Base-by-base conservation (phyloP, 1,140 invertebrate genomes). In the Pachypsylla venusta region DNA sequence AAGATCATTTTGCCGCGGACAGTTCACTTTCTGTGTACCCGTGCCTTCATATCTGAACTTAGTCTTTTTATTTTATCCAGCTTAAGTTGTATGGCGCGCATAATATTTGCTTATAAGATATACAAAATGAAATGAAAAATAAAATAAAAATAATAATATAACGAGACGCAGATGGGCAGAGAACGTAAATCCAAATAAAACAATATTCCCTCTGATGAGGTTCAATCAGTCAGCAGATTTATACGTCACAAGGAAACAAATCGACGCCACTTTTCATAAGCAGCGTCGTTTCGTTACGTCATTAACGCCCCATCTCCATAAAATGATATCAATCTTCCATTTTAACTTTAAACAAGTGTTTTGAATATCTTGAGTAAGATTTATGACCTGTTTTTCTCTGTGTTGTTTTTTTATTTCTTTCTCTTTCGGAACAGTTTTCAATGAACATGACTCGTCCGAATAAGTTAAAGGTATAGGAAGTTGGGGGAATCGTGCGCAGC, bases 291-390 rank as follows among this genome's bases (percentile, higher is more conserved):
- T n/a, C n/a, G n/a, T n/a, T 48, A 19, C 42, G 42, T 48, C 42
- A 48, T 48, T 48, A 48, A 48, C 42, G 22, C 42, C 42, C n/a
- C 42, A 5, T 3, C 16, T 48, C 42, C 42, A 48, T 48, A n/a
- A 48, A 48, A 48, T 48, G 42, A 48, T 48, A 48, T 48, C 42
- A 48, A 48, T 48, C 42, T 48, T 48, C 42, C 42, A 48, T 48
- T 48, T 48, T 48, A 48, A 48, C 42, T 48, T 48, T 48, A 48
- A 48, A 48, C 42, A 48, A 48, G 42, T 48, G 42, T 48, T 48
- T 48, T 48, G 42, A 48, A 48, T 48, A 48, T 48, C 42, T 48
- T 22, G 42, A 48, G 42, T 22, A 48, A 48, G 42, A 48, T 48
- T 48, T 48, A 48, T 48, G 42, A 48, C 4, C 16, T 48, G 16